Percentiles rank a stretch among this genome's conserved stretches.
These are phyloP conservation scores for Gonatopus flavifemur DNA, from an alignment of 1,140 invertebrate genomes.

Conservation along the genomic window DNA sequence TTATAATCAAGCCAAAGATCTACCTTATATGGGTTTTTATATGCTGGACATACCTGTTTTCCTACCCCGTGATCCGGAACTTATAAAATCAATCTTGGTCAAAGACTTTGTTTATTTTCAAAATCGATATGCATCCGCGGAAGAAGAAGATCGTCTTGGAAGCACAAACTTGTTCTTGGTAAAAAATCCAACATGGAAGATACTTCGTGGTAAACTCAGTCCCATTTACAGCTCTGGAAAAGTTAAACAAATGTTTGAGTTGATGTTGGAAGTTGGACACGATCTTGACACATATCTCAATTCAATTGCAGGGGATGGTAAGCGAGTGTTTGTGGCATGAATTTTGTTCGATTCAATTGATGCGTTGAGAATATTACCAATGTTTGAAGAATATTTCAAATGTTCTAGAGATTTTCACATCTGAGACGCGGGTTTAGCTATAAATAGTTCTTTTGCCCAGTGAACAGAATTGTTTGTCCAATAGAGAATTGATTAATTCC, in stretches of 20 bases:
- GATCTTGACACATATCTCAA: conserved; percentile 38
- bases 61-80: conserved; percentile 50
- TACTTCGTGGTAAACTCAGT: conserved; percentile 49
- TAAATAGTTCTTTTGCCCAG: no score
- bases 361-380: no score
- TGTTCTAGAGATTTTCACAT: not conserved
- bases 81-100: conserved; percentile 53
- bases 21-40: conserved; percentile 43
- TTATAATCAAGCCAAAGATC: conserved; percentile 20
- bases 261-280: conserved; percentile 48
- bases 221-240: conserved; percentile 52
- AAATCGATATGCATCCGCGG: conserved; percentile 26
- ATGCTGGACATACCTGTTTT: conserved; percentile 45
- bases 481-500: no score
- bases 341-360: no score
- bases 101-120: conserved; percentile 57
- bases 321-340: no score
- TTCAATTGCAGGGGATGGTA: no score
- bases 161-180: conserved; percentile 39
- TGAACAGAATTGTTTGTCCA: no score
- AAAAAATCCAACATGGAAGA: conserved; percentile 48
- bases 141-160: conserved; percentile 24
- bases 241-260: conserved; percentile 50
- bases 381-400: not conserved
- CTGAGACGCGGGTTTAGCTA: no score